These are phyloP conservation scores for Patiria miniata DNA, from an alignment of 35 echinoderm and acorn worm genomes.

Conservation along the genomic window DNA sequence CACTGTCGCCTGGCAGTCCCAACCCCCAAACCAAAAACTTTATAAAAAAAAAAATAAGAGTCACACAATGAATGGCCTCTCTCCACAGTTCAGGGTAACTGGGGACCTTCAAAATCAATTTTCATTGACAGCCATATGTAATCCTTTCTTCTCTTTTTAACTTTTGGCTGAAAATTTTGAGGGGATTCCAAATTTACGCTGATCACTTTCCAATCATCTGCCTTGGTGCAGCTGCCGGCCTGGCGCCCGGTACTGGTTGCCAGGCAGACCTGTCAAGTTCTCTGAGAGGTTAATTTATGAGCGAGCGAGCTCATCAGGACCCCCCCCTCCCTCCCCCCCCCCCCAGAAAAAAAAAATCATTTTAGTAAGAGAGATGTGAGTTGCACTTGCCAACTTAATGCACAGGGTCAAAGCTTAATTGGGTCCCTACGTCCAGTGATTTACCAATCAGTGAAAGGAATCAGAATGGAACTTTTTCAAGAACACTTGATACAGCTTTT, in stretches of 20 bases:
- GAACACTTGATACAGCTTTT: too few relatives aligned
- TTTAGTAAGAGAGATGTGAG: too few relatives aligned
- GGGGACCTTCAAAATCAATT: slow-evolving; percentile 21
- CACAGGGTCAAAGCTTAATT: too few relatives aligned
- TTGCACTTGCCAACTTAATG: too few relatives aligned
- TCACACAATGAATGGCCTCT: background rate
- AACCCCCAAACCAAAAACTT: background rate
- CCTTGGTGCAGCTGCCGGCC: background rate
- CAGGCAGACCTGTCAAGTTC: background rate
- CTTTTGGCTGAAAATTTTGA: too few relatives aligned
- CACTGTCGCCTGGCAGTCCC: slow-evolving; percentile 6
- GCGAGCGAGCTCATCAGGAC: background rate
- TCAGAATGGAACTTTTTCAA: too few relatives aligned
- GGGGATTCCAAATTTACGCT: background rate
- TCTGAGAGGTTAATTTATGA: slow-evolving; percentile 13
- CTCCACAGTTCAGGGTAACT: background rate
- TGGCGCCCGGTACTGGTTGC: background rate
- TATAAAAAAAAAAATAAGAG: background rate
- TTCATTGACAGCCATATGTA: slow-evolving; percentile 22
- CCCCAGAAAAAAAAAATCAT: too few relatives aligned
- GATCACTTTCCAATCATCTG: slow-evolving; percentile 19
- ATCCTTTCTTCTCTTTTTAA: background rate
- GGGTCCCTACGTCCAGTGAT: too few relatives aligned
- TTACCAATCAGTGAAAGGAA: too few relatives aligned
- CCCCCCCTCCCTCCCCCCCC: too few relatives aligned